Evolutionary conservation across 92 coral and sea anemone genomes (phyloP), one percentile per base, ranked within the genome.

Genomic region (Micromussa lordhowensis): DNA sequence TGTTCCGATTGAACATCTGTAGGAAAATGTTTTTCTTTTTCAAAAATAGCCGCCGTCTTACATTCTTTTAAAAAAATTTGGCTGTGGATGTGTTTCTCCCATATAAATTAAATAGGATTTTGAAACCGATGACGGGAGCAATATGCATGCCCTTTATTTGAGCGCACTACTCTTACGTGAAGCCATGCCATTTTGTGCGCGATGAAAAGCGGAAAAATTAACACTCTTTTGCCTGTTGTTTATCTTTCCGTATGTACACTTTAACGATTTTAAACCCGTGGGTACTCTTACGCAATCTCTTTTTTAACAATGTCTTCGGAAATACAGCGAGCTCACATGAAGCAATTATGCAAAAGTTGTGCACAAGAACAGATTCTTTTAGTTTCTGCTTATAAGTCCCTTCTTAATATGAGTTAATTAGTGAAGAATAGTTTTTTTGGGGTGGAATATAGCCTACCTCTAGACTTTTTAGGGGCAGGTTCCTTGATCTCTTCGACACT

Each of bases 111-210:
- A 58, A 58, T 12, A 0, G 66, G 66, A 15, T 58, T 58, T 58
- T 58, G 66, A 58, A 58, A 58, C 66, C 66, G 66, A 18, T 58
- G 66, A 58, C 66, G 66, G 66, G 66, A 58, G 66, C 66, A 58
- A 58, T 58, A 58, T 58, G 66, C 66, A 58, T 58, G 66, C 66
- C 66, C 66, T 58, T 58, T 58, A 58, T 58, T 58, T 58, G 66
- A 58, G 66, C 66, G 66, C 66, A 12, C 66, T 58, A 58, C 2
- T 58, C 17, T 58, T 58, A 58, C 66, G 66, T 58, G 66, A 58
- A 58, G 66, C 66, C 66, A 58, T 5, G 66, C 66, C 66, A 58
- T 58, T 58, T 58, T 58, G 66, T 24, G 66, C 66, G 66, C 17
- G 66, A 58, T 58, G 66, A 58, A 58, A 58, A 58, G 66, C 17